phyloP scores from a whole-genome alignment of 1,140 invertebrate species.

The Cyrtorhinus lividipennis region DNA sequence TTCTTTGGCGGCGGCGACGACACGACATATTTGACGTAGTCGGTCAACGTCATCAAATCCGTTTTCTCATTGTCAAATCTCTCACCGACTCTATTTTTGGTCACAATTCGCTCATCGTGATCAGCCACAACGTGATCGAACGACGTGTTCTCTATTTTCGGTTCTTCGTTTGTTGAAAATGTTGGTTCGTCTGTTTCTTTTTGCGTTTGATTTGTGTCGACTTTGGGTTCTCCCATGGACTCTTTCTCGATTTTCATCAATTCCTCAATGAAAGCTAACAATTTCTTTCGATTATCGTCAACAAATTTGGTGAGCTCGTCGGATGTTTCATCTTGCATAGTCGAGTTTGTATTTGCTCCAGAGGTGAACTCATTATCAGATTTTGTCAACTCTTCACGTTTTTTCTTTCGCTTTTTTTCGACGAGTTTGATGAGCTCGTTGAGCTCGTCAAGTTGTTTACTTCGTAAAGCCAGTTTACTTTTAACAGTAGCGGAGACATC shows the following conservation, averaged over 20 bases:
- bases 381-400: too few species aligned
- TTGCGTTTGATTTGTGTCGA: not conserved
- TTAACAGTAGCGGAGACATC: too few species aligned
- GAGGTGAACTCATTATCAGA: too few species aligned
- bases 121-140: not conserved
- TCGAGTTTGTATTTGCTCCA: too few species aligned
- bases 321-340: not conserved
- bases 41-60: not conserved
- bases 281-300: not conserved
- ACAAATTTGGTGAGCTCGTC: not conserved
- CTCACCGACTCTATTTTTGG: not conserved
- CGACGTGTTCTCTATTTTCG: conserved; percentile 1
- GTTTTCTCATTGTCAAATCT: not conserved
- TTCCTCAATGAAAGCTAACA: not conserved
- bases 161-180: not conserved
- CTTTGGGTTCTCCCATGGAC: not conserved
- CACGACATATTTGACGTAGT: conserved; percentile 2
- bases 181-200: conserved; percentile 7
- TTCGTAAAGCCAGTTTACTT: too few species aligned
- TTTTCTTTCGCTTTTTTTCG: too few species aligned
- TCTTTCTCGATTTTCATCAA: conserved; percentile 1
- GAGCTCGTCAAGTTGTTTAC: too few species aligned
- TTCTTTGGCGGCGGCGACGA: not conserved
- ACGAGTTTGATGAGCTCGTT: too few species aligned
- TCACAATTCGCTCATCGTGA: not conserved